Conservation (phyloP, 2,888 invertebrate species). For the Adelognathus sp. region DNA sequence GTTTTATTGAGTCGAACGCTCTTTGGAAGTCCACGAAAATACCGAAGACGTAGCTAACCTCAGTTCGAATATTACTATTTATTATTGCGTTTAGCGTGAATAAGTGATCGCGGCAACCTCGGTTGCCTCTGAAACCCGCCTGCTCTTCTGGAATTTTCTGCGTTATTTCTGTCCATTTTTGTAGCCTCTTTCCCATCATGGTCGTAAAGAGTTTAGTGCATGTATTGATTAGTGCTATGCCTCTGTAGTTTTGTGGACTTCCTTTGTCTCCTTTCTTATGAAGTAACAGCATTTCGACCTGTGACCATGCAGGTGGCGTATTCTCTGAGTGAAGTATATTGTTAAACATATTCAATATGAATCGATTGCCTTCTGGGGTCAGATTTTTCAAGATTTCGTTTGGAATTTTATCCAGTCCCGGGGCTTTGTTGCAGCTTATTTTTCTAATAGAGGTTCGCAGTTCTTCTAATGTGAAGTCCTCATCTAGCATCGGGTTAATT, state of each 20-base stretch:
- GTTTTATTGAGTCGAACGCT: constrained; percentile 11
- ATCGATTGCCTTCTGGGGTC: neutral
- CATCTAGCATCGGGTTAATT: neutral
- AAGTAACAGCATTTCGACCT: neutral
- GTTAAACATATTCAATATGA: neutral
- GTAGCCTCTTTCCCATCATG: neutral
- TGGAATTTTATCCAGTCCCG: neutral
- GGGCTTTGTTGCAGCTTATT: neutral
- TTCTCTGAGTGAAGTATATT: neutral
- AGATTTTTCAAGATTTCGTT: constrained; percentile 7
- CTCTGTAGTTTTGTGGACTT: constrained; percentile 4
- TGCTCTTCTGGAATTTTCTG: constrained; percentile 6
- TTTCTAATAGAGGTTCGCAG: neutral
- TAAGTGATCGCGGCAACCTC: constrained; percentile 6
- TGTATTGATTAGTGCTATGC: neutral
- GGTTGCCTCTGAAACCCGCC: neutral
- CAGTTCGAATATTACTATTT: neutral
- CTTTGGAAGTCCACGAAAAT: constrained; percentile 1
- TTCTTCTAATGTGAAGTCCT: neutral
- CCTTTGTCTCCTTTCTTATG: neutral
- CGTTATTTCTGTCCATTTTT: neutral
- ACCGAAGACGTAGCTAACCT: constrained; percentile 8
- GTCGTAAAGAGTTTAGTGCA: neutral
- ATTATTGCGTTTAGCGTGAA: constrained; percentile 1
- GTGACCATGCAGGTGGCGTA: neutral